These are phyloP conservation scores for Acrossocheilus wenchowensis DNA, from an alignment of 2,797 vertebrate species.

Conservation along the genomic window DNA sequence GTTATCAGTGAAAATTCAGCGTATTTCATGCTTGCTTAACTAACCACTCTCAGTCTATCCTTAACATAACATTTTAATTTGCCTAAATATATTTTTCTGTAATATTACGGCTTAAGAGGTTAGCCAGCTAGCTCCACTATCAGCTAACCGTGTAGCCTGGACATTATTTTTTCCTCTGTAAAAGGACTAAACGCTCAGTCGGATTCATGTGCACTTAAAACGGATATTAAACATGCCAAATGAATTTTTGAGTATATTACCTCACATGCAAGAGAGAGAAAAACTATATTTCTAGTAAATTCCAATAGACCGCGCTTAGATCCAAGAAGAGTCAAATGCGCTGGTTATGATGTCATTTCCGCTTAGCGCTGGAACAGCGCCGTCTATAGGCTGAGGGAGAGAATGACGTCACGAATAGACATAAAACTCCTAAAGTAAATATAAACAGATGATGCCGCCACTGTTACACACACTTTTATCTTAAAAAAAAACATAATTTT, in stretches of 20 bases:
- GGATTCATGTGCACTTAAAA: neutral
- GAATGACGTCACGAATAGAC: neutral
- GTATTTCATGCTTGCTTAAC: neutral
- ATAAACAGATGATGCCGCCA: neutral
- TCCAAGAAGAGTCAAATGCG: conserved; percentile 9
- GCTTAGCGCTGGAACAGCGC: neutral
- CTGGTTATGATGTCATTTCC: conserved; percentile 25
- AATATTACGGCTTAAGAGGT: neutral
- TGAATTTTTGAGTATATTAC: neutral
- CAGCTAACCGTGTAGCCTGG: conserved; percentile 25
- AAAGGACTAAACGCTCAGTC: neutral
- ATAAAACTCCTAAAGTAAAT: neutral
- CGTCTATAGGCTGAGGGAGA: conserved; percentile 13
- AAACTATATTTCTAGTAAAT: neutral
- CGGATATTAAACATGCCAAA: neutral
- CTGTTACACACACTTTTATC: neutral
- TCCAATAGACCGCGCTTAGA: conserved; percentile 59
- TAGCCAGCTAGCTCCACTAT: conserved; percentile 31
- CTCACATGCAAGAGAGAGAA: neutral
- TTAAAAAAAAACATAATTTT: neutral
- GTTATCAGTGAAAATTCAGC: neutral
- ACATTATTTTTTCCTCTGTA: neutral
- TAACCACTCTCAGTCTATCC: neutral
- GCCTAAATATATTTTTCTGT: neutral
- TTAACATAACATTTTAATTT: neutral